phyloP scores from a whole-genome alignment of 1,140 invertebrate species.

The Dendrolimus punctatus region DNA sequence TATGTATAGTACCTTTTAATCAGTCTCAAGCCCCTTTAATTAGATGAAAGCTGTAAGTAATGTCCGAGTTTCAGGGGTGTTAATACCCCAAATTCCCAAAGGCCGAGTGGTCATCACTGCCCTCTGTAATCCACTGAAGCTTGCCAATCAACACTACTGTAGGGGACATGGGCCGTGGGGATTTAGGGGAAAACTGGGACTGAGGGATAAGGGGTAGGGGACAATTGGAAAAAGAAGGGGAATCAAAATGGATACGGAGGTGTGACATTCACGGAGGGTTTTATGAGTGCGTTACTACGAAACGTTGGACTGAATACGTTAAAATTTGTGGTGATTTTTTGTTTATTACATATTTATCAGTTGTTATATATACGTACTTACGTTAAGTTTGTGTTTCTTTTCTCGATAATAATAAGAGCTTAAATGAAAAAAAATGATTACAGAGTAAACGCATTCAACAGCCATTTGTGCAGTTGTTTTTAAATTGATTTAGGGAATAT shows the following conservation, averaged over 20 bases:
- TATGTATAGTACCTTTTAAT: too few species aligned
- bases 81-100: conserved; percentile 48
- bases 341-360: too few species aligned
- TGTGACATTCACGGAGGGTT: conserved; percentile 10
- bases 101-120: conserved; percentile 41
- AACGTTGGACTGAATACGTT: too few species aligned
- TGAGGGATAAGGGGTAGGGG: conserved; percentile 18
- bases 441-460: too few species aligned
- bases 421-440: too few species aligned
- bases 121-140: conserved; percentile 53
- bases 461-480: too few species aligned
- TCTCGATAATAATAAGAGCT: too few species aligned
- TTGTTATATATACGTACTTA: too few species aligned
- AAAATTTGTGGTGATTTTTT: too few species aligned
- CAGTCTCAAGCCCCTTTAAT: too few species aligned
- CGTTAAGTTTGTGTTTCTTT: too few species aligned
- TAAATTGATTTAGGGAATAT: too few species aligned
- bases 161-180: conserved; percentile 16
- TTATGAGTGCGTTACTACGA: background rate
- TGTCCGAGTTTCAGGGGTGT: conserved; percentile 19
- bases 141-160: conserved; percentile 58
- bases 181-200: conserved; percentile 14
- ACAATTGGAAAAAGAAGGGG: conserved; percentile 11
- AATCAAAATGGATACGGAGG: conserved; percentile 18
- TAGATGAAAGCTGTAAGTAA: background rate